Conservation (phyloP, 1,140 invertebrate genomes). For the Aleiodes sp. region DNA sequence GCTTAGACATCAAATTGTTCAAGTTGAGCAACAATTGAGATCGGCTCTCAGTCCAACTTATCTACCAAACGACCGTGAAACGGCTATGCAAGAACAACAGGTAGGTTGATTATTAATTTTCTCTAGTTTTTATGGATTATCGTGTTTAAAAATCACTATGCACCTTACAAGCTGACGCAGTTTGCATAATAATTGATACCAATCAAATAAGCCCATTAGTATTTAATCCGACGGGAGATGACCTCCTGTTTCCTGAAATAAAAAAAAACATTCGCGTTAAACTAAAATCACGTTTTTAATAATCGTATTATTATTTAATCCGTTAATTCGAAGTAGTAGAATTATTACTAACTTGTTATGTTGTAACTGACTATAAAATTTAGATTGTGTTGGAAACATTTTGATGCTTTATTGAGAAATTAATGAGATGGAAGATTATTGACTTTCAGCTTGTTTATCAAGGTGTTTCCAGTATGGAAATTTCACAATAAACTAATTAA, state of each 20-base stretch:
- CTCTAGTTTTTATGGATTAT: conserved; percentile 31
- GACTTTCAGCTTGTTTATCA: conserved; percentile 60
- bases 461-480: conserved; percentile 62
- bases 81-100: conserved; percentile 87
- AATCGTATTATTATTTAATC: conserved; percentile 2
- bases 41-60: conserved; percentile 83
- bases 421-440: conserved; percentile 25
- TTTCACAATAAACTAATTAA: background rate
- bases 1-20: conserved; percentile 82
- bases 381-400: conserved; percentile 59
- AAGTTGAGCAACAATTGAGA: conserved; percentile 86
- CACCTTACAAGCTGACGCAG: conserved; percentile 54
- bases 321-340: conserved; percentile 23
- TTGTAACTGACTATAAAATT: conserved; percentile 13
- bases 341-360: background rate
- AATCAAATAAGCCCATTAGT: conserved; percentile 59
- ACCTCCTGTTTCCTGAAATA: background rate
- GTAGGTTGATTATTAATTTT: conserved; percentile 72
- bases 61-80: conserved; percentile 83
- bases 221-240: conserved; percentile 30
- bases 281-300: background rate
- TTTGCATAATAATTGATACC: conserved; percentile 57
- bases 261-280: too few species aligned
- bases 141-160: conserved; percentile 40
- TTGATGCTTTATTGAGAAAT: conserved; percentile 55